Evolutionary conservation across 2,888 invertebrate genomes (phyloP), one percentile per base, ranked within the genome.

Genomic region (Strigamia transsilvanica): DNA sequence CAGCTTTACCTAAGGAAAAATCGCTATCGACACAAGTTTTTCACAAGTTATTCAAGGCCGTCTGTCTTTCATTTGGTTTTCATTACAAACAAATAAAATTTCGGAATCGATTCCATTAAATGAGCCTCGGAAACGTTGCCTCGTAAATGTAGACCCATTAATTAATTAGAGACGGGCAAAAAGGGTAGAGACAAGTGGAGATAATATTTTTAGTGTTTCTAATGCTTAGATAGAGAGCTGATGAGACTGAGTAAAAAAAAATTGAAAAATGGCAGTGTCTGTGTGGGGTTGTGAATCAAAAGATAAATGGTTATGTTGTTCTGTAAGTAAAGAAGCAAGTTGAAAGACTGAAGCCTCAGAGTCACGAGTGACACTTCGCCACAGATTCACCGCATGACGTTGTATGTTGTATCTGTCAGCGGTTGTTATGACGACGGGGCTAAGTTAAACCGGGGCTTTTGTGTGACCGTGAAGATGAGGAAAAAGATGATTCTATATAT

Each of bases 401-500:
- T 18, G n/a, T 18, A 18, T n/a, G 56, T 56, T 56, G 56, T 18
- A 56, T 56, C 56, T 56, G 56, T 56, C 56, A 56, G 56, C 56
- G n/a, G 56, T 18, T 56, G 18, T 56, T 56, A 18, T 56, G 56
- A 21, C n/a, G 18, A 18, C 56, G 56, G 56, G 56, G n/a, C 21
- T 56, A 56, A 56, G 56, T 56, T n/a, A 56, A 56, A 18, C 56
- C 56, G 7, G n/a, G 56, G 15, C 18, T 56, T 56, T 18, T 18
- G 18, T 56, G 18, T 18, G 56, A 18, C 56, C 56, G 56, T 56
- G 56, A 56, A 18, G 56, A 56, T 56, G 56, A n/a, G 9, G 56
- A 56, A 18, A 21, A 56, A 46, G n/a, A 46, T n/a, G 46, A 46
- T 2, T 18, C 56, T 18, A 56, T 15, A 56, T 56, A n/a, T 56